Evolutionary conservation across 2,797 vertebrate species (phyloP), one percentile per base, ranked within the genome.

Genomic region (Pempheris klunzingeri): DNA sequence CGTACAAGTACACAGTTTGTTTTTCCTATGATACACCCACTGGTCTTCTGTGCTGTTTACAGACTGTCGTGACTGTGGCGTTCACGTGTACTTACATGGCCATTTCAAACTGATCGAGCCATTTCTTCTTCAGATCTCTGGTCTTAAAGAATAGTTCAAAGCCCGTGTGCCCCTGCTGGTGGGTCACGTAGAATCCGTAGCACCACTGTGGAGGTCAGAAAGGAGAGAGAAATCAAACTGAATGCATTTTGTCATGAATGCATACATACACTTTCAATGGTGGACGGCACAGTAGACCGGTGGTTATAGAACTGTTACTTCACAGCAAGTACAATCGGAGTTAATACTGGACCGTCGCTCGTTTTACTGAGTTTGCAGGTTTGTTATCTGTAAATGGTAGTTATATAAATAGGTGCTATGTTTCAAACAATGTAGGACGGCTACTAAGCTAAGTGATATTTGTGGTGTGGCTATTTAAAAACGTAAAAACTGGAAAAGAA

Each of bases 81-180:
- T 77, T 57, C 7, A 5, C 59, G 67, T 24, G 79, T 93, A 97
- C 98, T 97, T 86, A 99, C 98, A 98, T 91, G 76, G 98, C 98
- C 97, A 99, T 98, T 91, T 97, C 96, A 90, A 99, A 99, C 87
- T 98, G 98, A 77, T 99, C 98, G 82, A 99, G 95, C 97, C 97
- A 98, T 85, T 98, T 99, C 93, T 99, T 99, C 95, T 98, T 99
- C 92, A 99, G 94, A 84, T 99, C 98, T 88, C 96, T 95, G 75
- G 97, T 99, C 94, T 99, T 99, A 85, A 98, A 98, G 76, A 98
- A 97, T 88, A 99, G 94, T 92, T 99, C 97, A 81, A 97, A 96
- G 77, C 98, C 97, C 0, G 92, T 95, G 88, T 97, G 96, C 24
- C 97, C 97, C 91, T 98, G 97, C 69, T 95, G 95, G 86, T 99